Conservation (phyloP, 2,113 vertebrate species). For the Turnix velox region DNA sequence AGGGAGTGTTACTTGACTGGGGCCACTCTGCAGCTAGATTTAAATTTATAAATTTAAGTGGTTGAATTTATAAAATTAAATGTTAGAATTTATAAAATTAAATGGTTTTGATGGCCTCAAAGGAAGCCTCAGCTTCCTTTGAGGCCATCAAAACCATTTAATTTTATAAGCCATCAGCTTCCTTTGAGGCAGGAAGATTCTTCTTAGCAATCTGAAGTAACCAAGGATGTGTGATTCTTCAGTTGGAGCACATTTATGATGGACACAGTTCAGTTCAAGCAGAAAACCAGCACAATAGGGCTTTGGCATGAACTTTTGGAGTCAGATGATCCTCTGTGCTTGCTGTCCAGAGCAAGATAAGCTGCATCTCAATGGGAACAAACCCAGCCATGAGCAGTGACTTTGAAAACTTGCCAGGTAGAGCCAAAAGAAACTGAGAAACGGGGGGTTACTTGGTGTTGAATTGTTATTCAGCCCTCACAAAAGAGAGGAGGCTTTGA, state of each 20-base stretch:
- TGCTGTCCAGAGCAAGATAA: constrained; percentile 42
- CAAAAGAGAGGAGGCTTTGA: constrained; percentile 52
- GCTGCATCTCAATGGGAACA: constrained; percentile 7
- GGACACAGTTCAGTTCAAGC: background rate
- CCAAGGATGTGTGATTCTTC: background rate
- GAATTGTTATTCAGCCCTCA: constrained; percentile 54
- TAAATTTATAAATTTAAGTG: background rate
- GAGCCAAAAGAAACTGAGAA: constrained; percentile 10
- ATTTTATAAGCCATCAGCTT: background rate
- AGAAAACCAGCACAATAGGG: background rate
- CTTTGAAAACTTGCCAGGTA: constrained; percentile 65
- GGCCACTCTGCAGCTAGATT: background rate
- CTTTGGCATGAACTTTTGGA: constrained; percentile 17
- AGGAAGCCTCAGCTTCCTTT: no score
- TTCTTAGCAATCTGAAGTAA: background rate
- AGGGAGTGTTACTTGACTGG: background rate
- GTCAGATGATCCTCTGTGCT: background rate
- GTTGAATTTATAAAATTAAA: no score
- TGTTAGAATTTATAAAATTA: no score
- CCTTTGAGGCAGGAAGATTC: background rate
- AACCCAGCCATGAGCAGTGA: constrained; percentile 6
- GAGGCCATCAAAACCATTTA: no score
- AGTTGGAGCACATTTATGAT: background rate
- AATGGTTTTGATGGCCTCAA: no score
- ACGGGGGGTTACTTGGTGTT: background rate